Conservation (phyloP, 2,888 invertebrate genomes). For the Drosophila histrio region DNA sequence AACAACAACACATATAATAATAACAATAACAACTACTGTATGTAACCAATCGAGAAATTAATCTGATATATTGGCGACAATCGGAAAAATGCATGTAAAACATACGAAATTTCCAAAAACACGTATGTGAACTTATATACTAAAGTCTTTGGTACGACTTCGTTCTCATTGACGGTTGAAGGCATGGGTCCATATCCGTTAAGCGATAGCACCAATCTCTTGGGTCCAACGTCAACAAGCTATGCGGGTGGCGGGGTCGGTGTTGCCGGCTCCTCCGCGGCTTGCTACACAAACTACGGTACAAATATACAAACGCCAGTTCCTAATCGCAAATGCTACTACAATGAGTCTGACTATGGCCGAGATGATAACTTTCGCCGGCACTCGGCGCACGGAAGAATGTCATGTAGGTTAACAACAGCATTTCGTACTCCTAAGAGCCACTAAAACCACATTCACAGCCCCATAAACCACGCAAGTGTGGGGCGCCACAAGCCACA, state of each 20-base stretch:
- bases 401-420: slow-evolving; percentile 80
- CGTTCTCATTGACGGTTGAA: slow-evolving; percentile 85
- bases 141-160: slow-evolving; percentile 84
- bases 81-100: slow-evolving; percentile 49
- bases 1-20: slow-evolving; percentile 37
- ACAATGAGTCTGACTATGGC: slow-evolving; percentile 81
- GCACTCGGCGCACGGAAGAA: slow-evolving; percentile 85
- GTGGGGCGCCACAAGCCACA: slow-evolving; percentile 34
- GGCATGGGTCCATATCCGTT: slow-evolving; percentile 85
- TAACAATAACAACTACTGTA: slow-evolving; percentile 48
- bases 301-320: slow-evolving; percentile 84
- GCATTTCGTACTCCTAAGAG: slow-evolving; percentile 22
- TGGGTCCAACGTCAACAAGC: slow-evolving; percentile 82
- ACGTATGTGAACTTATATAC: slow-evolving; percentile 51
- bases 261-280: slow-evolving; percentile 58
- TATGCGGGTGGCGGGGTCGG: slow-evolving; percentile 74
- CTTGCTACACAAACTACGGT: slow-evolving; percentile 84
- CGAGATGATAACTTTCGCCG: slow-evolving; percentile 84
- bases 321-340: slow-evolving; percentile 84
- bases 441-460: slow-evolving; percentile 37
- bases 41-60: slow-evolving; percentile 61
- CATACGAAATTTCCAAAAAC: slow-evolving; percentile 36
- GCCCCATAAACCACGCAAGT: slow-evolving; percentile 35
- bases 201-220: slow-evolving; percentile 84
- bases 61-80: slow-evolving; percentile 51